These are phyloP conservation scores for Propithecus coquereli DNA, from an alignment of 2,113 vertebrate species.

Conservation along the genomic window DNA sequence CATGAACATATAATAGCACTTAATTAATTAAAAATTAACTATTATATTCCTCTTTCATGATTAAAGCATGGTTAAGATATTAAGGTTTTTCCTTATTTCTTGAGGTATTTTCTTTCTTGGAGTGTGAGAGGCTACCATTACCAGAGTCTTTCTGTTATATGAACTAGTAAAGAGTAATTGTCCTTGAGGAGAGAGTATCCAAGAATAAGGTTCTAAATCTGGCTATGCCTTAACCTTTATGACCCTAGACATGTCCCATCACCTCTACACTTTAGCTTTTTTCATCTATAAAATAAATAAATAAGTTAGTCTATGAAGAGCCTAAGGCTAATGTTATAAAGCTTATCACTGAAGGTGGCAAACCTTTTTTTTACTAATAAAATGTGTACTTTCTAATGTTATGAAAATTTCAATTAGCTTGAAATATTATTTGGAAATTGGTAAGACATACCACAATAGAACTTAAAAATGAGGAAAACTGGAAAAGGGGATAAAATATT, in stretches of 20 bases:
- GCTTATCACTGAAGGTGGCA: neutral
- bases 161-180: neutral
- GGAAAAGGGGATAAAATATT: neutral
- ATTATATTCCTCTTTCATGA: neutral
- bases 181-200: neutral
- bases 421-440: neutral
- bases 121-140: neutral
- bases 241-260: neutral
- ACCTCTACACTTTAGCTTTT: neutral
- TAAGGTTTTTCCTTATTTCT: neutral
- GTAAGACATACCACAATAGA: neutral
- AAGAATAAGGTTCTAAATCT: neutral
- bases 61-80: neutral
- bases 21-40: neutral
- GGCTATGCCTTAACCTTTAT: neutral
- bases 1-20: neutral
- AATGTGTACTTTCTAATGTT: slow-evolving; percentile 1
- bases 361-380: neutral
- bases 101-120: neutral
- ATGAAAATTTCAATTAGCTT: slow-evolving; percentile 25
- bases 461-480: neutral
- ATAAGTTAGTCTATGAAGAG: neutral
- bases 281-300: slow-evolving; percentile 4
- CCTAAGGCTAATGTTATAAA: neutral
- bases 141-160: neutral